These are phyloP conservation scores for Oasisia sp. DNA, from an alignment of 2,888 invertebrate species.

Conservation along the genomic window DNA sequence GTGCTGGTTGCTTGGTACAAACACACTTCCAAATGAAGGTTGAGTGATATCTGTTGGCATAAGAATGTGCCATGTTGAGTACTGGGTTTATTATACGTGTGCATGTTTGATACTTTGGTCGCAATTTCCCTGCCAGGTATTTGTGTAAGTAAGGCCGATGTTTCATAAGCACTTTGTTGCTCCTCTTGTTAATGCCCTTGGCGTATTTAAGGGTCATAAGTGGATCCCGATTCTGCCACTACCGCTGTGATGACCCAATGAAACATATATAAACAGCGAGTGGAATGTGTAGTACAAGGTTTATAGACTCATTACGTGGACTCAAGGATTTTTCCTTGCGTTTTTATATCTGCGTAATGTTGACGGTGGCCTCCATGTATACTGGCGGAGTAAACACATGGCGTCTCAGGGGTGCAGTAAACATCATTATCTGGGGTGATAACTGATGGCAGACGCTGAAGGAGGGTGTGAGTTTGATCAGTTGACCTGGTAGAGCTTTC, in stretches of 20 bases:
- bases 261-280: background rate
- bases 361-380: background rate
- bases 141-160: background rate
- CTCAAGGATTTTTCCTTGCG: background rate
- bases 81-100: background rate
- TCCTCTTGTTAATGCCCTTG: background rate
- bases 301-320: background rate
- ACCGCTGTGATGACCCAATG: background rate
- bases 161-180: background rate
- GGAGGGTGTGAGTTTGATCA: background rate
- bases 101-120: background rate
- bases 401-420: too few species aligned
- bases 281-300: slow-evolving; percentile 1
- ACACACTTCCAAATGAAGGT: too few species aligned
- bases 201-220: slow-evolving; percentile 9
- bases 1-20: too few species aligned
- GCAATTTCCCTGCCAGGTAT: background rate
- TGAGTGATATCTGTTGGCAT: background rate
- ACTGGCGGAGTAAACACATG: too few species aligned
- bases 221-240: background rate
- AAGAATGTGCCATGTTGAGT: background rate
- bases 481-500: background rate
- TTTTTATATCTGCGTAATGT: background rate
- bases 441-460: too few species aligned
- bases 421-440: too few species aligned